phyloP scores from a whole-genome alignment of 2,113 vertebrate species.

The Fulmarus glacialis region DNA sequence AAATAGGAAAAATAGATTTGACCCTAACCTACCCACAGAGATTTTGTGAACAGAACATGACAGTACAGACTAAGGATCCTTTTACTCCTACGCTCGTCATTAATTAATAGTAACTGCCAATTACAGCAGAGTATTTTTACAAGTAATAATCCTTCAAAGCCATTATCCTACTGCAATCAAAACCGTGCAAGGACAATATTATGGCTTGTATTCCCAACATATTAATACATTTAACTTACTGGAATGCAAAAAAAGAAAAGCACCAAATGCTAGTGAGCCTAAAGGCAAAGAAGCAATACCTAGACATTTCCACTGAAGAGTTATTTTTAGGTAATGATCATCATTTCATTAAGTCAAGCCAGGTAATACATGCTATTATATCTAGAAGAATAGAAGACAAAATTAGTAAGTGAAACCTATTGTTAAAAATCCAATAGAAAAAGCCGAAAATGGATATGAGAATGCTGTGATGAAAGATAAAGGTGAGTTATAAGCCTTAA shows the following conservation, averaged over 20 bases:
- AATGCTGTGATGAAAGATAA: background rate
- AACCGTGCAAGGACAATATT: background rate
- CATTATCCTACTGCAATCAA: background rate
- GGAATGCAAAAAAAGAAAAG: background rate
- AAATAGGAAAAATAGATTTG: background rate
- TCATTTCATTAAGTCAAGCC: background rate
- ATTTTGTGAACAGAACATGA: background rate
- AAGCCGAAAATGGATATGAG: background rate
- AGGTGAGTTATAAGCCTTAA: background rate
- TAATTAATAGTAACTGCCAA: background rate
- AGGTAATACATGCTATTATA: background rate
- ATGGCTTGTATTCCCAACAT: background rate
- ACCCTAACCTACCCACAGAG: background rate
- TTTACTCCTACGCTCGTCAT: background rate
- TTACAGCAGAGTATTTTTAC: constrained; percentile 2
- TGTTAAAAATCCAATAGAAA: background rate
- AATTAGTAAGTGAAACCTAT: constrained; percentile 9
- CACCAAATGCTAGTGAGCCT: background rate
- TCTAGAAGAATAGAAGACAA: background rate
- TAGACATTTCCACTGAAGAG: background rate
- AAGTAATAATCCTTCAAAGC: constrained; percentile 12
- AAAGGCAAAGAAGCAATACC: background rate
- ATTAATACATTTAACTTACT: background rate
- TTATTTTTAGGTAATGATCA: background rate
- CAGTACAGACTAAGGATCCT: background rate